Base-by-base conservation (phyloP, 1,140 invertebrate genomes). In the Drosophila littoralis region DNA sequence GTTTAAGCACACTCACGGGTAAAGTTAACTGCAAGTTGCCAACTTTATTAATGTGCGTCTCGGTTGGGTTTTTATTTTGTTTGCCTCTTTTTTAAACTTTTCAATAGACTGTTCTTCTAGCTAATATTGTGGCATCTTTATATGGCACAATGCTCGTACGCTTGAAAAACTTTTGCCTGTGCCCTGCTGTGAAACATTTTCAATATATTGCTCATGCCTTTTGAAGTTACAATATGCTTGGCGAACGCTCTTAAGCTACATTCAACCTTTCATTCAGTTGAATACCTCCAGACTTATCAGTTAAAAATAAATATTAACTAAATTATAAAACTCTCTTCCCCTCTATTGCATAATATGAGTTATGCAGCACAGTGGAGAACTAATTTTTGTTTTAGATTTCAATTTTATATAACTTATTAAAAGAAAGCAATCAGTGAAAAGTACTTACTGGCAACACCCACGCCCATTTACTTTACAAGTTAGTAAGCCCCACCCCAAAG, bases 21-120 rank as follows among this genome's bases (percentile, higher is more conserved):
- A 88, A 88, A 88, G 80, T 88, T 88, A 89, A 89, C 85, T 82
- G 66, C 74, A 88, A 88, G 84, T 89, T 88, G 86, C 76, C 83
- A 88, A 88, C 79, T 88, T 88, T 88, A 88, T 88, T 88, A 89
- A 88, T 88, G 83, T 89, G 54, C 65, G 65, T 69, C 71, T 68
- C 71, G 28, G 40, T 60, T 54, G 40, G 22, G 57, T 48, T 61
- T 78, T 59, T 78, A 59, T 48, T 50, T 38, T 58, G 42, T 50
- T 33, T 33, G 7, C n/a, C 6, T 33, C 9, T 50, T 46, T 63
- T 45, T 43, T 45, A 61, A 50, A 65, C 61, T 57, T 75, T 81
- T 81, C 80, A 85, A 85, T 81, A 83, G 71, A 73, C 68, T 88
- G 70, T 72, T 40, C 52, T 64, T 76, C 38, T 67, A 71, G 75